Conservation (phyloP, 2,888 invertebrate genomes). For the Amphipyra tragopoginis region DNA sequence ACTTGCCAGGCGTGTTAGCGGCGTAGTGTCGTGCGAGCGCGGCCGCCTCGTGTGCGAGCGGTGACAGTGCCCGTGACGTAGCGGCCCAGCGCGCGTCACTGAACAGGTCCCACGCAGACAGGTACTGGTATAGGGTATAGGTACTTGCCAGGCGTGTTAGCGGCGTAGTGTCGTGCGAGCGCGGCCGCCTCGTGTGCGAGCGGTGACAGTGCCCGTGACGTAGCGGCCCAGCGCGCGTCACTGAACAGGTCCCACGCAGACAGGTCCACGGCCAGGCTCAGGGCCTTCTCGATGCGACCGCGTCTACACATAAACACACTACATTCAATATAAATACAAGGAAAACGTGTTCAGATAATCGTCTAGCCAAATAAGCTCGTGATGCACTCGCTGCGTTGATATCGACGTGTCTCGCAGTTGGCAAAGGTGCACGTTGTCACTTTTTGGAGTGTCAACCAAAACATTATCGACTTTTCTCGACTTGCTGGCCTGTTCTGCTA, state of each 20-base stretch:
- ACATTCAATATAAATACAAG: background rate
- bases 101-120: constrained; percentile 96
- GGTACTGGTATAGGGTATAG: constrained; percentile 76
- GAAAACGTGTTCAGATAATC: background rate
- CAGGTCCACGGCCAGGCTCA: constrained; percentile 95
- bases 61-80: constrained; percentile 89
- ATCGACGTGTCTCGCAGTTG: too few species aligned
- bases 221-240: constrained; percentile 94
- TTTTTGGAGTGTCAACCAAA: too few species aligned
- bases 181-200: constrained; percentile 93
- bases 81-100: constrained; percentile 95
- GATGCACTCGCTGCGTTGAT: too few species aligned
- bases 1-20: constrained; percentile 12
- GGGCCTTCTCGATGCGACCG: constrained; percentile 94
- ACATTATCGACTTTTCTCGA: too few species aligned
- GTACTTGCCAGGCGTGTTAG: constrained; percentile 3
- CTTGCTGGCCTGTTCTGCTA: too few species aligned
- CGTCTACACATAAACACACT: constrained; percentile 85
- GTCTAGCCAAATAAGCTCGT: background rate
- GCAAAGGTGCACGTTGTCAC: too few species aligned
- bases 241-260: constrained; percentile 96
- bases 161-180: constrained; percentile 85
- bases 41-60: constrained; percentile 92
- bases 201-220: constrained; percentile 89
- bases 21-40: constrained; percentile 88